Base-by-base conservation (phyloP, 2,113 vertebrate species). In the Acanthochromis polyacanthus region DNA sequence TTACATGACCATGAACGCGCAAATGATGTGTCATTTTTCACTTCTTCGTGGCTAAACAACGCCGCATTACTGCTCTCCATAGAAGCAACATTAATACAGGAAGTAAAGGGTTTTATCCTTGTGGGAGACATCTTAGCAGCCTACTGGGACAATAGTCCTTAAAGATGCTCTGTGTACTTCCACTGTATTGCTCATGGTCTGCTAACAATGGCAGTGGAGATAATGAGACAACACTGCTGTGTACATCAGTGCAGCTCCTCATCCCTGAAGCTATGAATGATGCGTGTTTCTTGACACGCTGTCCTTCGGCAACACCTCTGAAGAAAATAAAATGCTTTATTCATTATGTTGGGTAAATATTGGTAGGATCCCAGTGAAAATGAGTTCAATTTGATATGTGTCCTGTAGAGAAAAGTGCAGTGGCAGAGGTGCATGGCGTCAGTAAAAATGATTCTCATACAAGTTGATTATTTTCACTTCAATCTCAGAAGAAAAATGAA, bases 1-100 rank as follows among this genome's bases (percentile, higher is more conserved):
- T 89, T 75, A 90, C 12, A 23, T 75, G 69, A 76, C 86, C 90
- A 77, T 90, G 90, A 90, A 91, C 88, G 90, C 79, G 86, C 89
- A 87, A 89, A 84, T 82, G 52, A 86, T 83, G 58, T 68, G 83
- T 84, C 59, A 68, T 91, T 91, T 82, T 88, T 83, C 87, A 91
- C 83, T 86, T 83, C 78, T 86, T 90, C 73, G 55, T 63, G 76
- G 63, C 77, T 87, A 81, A 77, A 89, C 82, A 87, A 65, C 70
- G 69, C 67, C 79, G 67, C 75, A 85, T 88, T 73, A 78, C 52
- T 38, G 57, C 73, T 78, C 57, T 75, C 61, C 71, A 75, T 68
- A 74, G 82, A 86, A 74, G 70, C 62, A 20, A 65, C 70, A 59
- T 76, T 81, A 88, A 85, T 58, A 60, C 32, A 19, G 60, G 50